Evolutionary conservation across 2,888 invertebrate species (phyloP).

Genomic region (Dioctria linearis): DNA sequence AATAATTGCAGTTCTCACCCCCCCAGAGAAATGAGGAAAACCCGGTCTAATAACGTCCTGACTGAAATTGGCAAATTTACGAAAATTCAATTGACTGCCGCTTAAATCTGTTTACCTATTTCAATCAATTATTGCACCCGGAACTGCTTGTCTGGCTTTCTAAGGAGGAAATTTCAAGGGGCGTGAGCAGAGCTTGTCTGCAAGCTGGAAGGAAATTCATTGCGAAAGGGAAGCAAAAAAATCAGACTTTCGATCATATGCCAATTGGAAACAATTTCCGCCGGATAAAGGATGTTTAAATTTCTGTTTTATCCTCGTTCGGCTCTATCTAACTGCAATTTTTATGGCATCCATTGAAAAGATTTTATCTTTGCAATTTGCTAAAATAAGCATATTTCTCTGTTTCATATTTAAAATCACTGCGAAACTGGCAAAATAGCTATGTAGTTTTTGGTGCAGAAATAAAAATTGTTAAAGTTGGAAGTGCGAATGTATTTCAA

Average conservation of each 20-base stretch:
- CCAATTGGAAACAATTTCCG: slow-evolving; percentile 53
- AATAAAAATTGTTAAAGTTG: too few species aligned
- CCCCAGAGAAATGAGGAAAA: background rate
- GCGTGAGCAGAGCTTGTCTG: slow-evolving; percentile 10
- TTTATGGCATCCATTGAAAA: slow-evolving; percentile 1
- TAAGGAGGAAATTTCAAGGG: slow-evolving; percentile 32
- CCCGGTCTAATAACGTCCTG: slow-evolving; percentile 31
- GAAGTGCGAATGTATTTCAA: too few species aligned
- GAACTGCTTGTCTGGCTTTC: slow-evolving; percentile 44
- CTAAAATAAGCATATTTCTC: too few species aligned
- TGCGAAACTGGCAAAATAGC: too few species aligned
- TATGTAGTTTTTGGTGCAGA: too few species aligned
- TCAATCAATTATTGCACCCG: slow-evolving; percentile 49
- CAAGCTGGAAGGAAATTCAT: slow-evolving; percentile 48
- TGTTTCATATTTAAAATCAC: too few species aligned
- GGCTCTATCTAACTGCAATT: background rate
- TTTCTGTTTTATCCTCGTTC: slow-evolving; percentile 22
- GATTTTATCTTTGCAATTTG: background rate
- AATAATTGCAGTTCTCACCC: slow-evolving; percentile 1
- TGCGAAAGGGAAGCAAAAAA: slow-evolving; percentile 42
- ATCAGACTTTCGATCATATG: slow-evolving; percentile 48
- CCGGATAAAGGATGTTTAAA: slow-evolving; percentile 46
- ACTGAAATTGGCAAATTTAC: slow-evolving; percentile 33
- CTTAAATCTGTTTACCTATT: slow-evolving; percentile 46
- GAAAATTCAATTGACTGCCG: slow-evolving; percentile 40